A percentile compares a stretch with the other conserved stretches of the same genome.
Conservation (phyloP, 2,797 vertebrate genomes). For the Hylomyscus alleni region DNA sequence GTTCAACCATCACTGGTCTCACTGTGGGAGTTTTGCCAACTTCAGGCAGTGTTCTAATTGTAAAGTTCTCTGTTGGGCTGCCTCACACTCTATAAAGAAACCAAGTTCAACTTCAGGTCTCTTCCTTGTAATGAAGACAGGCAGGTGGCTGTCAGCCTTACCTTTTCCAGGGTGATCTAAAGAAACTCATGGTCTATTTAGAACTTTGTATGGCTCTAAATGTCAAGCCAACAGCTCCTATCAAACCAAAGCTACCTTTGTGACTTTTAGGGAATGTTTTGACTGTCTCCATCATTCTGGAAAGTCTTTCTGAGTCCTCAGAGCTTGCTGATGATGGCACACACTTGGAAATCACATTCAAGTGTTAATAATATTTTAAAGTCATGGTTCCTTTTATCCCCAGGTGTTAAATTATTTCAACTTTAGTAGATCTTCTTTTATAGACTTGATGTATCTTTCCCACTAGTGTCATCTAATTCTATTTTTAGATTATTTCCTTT, state of each 20-base stretch:
- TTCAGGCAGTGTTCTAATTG: background rate
- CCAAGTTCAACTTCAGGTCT: background rate
- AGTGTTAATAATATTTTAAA: background rate
- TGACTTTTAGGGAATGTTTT: slow-evolving; percentile 4
- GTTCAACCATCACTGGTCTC: background rate
- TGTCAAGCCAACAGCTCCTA: background rate
- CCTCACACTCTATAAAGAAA: background rate
- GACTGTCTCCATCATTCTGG: background rate
- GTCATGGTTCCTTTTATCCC: background rate
- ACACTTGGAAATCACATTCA: slow-evolving; percentile 27
- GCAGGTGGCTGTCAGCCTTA: background rate
- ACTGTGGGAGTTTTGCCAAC: background rate
- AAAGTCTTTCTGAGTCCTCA: background rate
- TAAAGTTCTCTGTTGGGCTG: background rate
- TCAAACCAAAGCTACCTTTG: slow-evolving; percentile 8
- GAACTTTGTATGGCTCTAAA: background rate
- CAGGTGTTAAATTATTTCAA: slow-evolving; percentile 34
- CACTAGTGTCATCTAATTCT: background rate
- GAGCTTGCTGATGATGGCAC: background rate
- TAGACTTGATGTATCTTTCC: slow-evolving; percentile 3
- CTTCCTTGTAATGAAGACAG: background rate
- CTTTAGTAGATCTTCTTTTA: background rate
- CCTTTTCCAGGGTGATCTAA: slow-evolving; percentile 29
- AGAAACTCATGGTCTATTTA: background rate
- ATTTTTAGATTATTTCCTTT: background rate